These are phyloP conservation scores for Tenodera sinensis DNA, from an alignment of 2,888 invertebrate genomes.

Conservation along the genomic window DNA sequence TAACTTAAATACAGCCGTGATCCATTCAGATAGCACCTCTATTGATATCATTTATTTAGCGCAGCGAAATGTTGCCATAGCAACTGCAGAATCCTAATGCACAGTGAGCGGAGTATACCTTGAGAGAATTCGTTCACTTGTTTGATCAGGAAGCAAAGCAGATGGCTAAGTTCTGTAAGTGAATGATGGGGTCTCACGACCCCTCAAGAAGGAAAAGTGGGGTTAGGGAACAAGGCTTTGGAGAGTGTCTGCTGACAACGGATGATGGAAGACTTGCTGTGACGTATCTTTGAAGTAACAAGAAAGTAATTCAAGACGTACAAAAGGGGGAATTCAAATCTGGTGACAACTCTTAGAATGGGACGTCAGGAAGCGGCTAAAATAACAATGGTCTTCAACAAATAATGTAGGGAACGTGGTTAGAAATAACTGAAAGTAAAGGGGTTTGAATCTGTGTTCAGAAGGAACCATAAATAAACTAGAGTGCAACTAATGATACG, in stretches of 20 bases:
- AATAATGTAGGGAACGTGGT: not conserved
- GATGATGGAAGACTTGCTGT: not conserved
- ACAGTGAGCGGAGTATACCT: too few relatives aligned
- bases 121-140: not conserved
- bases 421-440: not conserved
- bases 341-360: not conserved
- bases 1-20: too few relatives aligned
- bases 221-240: not conserved
- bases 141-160: too few relatives aligned
- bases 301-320: not conserved
- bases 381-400: not conserved
- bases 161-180: not conserved
- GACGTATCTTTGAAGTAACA: not conserved
- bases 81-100: too few relatives aligned
- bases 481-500: too few relatives aligned
- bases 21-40: too few relatives aligned
- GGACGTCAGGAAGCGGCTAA: not conserved
- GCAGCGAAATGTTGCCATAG: too few relatives aligned
- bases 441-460: too few relatives aligned
- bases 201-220: not conserved
- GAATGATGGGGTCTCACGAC: not conserved
- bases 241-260: not conserved
- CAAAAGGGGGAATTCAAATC: too few relatives aligned
- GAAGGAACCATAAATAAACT: too few relatives aligned
- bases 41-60: too few relatives aligned